Base-by-base conservation (phyloP, 2,797 vertebrate genomes). In the Eptatretus atami region DNA sequence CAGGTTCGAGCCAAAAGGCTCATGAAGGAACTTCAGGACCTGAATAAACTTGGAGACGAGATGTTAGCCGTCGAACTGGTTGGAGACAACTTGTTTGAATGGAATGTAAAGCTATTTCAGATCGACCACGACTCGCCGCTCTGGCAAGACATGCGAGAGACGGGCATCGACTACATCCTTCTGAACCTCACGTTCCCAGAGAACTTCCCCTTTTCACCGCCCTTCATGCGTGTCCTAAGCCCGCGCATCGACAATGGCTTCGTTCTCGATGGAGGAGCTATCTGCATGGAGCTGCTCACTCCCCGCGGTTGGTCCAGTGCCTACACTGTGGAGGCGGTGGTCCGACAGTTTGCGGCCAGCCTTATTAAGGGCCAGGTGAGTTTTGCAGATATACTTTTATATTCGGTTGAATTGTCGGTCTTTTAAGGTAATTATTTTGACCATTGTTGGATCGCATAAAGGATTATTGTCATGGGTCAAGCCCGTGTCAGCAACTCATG, bases 71-170 rank as follows among this genome's bases (percentile, higher is more conserved):
- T 96, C 74, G 90, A 96, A 79, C 82, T 98, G 78, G 84, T 92
- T 73, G 87, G 94, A 75, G 90, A 98, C 76, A 95, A 87, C 77
- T 85, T 96, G 68, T 98, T 80, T 70, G 92, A 98, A 78, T 98
- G 92, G 92, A 98, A 98, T 72, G 85, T 98, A 73, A 96, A 96
- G 79, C 81, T 98, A 76, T 87, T 93, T 79, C 92, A 96, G 75
- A 88, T 98, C 78, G 92, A 96, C 81, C 88, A 93, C 78, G 92
- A 96, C 80, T 98, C 92, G 65, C 86, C 87, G 73, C 82, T 98
- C 72, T 98, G 87, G 88, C 92, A 96, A 86, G 92, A 95, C 83
- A 96, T 98, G 92, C 93, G 94, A 78, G 92, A 98, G 75, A 98
- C 92, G 70, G 82, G 83, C 82, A 94, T 86, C 67, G 92, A 98